phyloP scores from a whole-genome alignment of 2,113 vertebrate genomes.

The Oryzias woworae region DNA sequence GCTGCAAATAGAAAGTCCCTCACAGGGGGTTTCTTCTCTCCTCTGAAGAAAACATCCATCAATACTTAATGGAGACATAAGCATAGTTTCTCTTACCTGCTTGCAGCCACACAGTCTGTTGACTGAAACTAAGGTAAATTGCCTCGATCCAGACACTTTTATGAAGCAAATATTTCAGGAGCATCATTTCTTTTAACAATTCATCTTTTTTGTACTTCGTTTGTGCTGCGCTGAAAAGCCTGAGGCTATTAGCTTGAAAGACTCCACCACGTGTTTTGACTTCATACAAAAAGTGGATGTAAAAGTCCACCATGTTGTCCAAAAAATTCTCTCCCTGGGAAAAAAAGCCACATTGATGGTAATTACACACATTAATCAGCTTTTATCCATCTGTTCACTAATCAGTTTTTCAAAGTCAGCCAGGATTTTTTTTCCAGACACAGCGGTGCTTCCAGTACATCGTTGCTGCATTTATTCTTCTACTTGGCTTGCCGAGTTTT shows the following conservation, averaged over 20 bases:
- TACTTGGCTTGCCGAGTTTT: slow-evolving; percentile 51
- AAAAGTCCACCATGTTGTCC: slow-evolving; percentile 25
- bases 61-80: slow-evolving; percentile 16
- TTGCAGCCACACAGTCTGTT: slow-evolving; percentile 14
- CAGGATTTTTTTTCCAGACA: slow-evolving; percentile 59
- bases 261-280: neutral
- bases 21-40: neutral
- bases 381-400: slow-evolving; percentile 66
- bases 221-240: slow-evolving; percentile 2
- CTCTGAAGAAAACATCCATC: slow-evolving; percentile 4
- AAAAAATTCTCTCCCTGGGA: slow-evolving; percentile 48
- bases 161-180: slow-evolving; percentile 36
- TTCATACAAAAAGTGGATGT: slow-evolving; percentile 6
- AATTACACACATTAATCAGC: slow-evolving; percentile 76
- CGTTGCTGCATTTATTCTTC: slow-evolving; percentile 45
- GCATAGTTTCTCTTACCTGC: neutral
- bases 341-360: slow-evolving; percentile 57
- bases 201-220: slow-evolving; percentile 5
- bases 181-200: slow-evolving; percentile 11
- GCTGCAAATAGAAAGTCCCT: slow-evolving; percentile 25
- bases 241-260: neutral
- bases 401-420: slow-evolving; percentile 75
- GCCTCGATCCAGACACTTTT: slow-evolving; percentile 25
- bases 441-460: slow-evolving; percentile 48
- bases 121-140: slow-evolving; percentile 21